Evolutionary conservation across 1,140 invertebrate species (phyloP).

Genomic region (Drosophila guanche): DNA sequence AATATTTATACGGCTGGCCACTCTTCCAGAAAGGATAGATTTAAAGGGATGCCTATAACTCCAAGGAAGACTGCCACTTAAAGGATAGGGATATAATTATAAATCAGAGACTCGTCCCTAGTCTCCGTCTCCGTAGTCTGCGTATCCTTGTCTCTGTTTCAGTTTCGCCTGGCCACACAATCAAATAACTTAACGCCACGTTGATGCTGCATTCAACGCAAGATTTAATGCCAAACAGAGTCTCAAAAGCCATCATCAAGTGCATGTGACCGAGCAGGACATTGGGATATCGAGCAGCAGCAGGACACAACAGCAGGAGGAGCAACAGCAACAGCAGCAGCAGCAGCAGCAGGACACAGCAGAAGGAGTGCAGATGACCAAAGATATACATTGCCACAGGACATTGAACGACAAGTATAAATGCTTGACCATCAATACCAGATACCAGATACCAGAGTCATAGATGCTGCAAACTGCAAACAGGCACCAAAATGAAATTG

Average conservation of each 20-base stretch:
- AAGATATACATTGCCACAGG: constrained; percentile 53
- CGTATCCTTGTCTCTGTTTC: neutral
- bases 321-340: constrained; percentile 1
- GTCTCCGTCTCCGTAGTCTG: constrained; percentile 21
- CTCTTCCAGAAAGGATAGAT: constrained; percentile 50
- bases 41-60: constrained; percentile 46
- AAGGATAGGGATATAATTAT: constrained; percentile 56
- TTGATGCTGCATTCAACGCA: constrained; percentile 55
- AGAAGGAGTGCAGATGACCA: constrained; percentile 17
- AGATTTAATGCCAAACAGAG: constrained; percentile 67
- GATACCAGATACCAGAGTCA: constrained; percentile 55
- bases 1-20: constrained; percentile 62
- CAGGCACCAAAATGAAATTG: constrained; percentile 57
- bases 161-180: constrained; percentile 55
- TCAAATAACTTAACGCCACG: constrained; percentile 76
- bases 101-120: constrained; percentile 49
- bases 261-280: constrained; percentile 58
- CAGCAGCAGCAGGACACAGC: neutral
- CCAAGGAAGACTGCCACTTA: constrained; percentile 34
- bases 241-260: constrained; percentile 73
- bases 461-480: constrained; percentile 27
- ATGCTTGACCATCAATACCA: constrained; percentile 70
- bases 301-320: constrained; percentile 1
- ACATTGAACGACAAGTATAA: constrained; percentile 75
- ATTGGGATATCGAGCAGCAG: constrained; percentile 23